Conservation (phyloP, 2,113 vertebrate species). For the Cariama cristata region DNA sequence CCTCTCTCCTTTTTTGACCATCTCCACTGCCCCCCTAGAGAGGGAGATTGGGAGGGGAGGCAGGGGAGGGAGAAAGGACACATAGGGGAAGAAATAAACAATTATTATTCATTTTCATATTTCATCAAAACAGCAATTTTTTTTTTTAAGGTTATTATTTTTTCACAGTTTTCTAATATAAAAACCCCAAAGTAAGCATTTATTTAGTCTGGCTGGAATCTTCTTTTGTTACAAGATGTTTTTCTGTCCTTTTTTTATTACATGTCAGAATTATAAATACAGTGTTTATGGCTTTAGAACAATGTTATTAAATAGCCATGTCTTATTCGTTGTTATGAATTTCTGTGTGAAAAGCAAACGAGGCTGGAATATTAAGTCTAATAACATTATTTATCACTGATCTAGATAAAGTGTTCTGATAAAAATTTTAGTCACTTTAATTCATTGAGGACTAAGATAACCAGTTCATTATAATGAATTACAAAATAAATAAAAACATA, state of each 20-base stretch:
- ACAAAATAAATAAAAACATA: constrained; percentile 1
- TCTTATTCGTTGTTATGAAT: background rate
- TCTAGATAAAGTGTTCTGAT: constrained; percentile 27
- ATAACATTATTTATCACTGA: constrained; percentile 48
- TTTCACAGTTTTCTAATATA: background rate
- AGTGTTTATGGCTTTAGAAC: background rate
- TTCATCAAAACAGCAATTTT: background rate
- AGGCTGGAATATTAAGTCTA: constrained; percentile 28
- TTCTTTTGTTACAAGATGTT: background rate
- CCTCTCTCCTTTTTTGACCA: background rate
- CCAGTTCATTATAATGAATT: constrained; percentile 2
- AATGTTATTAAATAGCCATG: constrained; percentile 13
- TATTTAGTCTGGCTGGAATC: background rate
- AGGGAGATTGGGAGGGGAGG: background rate
- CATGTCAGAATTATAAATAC: background rate
- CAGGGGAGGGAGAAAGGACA: background rate
- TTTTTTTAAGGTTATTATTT: background rate
- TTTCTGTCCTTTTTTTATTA: background rate
- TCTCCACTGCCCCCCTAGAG: background rate
- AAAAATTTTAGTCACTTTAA: constrained; percentile 30
- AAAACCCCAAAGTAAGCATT: background rate
- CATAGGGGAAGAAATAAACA: background rate
- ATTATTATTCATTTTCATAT: background rate
- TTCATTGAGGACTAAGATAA: constrained; percentile 15
- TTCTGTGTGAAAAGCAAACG: constrained; percentile 41